Percentiles rank a stretch among this genome's conserved stretches.
These are phyloP conservation scores for Phalacrocorax aristotelis DNA, from an alignment of 2,113 vertebrate genomes.

Conservation along the genomic window DNA sequence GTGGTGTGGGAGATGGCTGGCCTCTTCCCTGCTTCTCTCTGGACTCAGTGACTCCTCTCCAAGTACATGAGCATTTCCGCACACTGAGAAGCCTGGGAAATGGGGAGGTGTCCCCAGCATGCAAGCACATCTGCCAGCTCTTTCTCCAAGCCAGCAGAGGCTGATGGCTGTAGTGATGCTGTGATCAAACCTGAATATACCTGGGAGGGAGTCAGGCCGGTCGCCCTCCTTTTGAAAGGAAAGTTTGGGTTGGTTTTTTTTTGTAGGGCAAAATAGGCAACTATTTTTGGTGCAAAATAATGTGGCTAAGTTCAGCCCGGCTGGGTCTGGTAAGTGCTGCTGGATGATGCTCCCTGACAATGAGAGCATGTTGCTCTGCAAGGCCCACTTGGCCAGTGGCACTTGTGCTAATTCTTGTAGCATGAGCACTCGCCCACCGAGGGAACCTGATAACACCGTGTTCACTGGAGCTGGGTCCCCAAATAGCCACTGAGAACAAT, in stretches of 20 bases:
- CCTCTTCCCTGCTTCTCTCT: neutral
- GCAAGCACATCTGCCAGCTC: neutral
- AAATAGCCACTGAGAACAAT: neutral
- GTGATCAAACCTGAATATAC: neutral
- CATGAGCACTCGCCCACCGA: neutral
- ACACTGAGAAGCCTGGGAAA: neutral
- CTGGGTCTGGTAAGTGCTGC: neutral
- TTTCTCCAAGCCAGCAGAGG: neutral
- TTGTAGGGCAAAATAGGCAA: neutral
- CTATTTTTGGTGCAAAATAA: neutral
- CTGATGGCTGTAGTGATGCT: neutral
- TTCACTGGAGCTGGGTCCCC: neutral
- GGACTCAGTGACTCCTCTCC: neutral
- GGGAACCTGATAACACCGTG: neutral
- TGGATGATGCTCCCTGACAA: neutral
- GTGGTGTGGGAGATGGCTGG: neutral
- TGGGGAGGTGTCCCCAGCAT: neutral
- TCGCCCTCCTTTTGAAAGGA: neutral
- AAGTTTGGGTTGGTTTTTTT: neutral
- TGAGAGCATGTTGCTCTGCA: neutral
- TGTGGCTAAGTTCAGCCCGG: neutral
- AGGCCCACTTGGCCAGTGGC: neutral
- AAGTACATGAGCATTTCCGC: neutral
- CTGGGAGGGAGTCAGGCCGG: neutral
- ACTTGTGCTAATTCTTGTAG: neutral